Conservation (phyloP, 2,888 invertebrate genomes). For the Plagiodera versicolora region DNA sequence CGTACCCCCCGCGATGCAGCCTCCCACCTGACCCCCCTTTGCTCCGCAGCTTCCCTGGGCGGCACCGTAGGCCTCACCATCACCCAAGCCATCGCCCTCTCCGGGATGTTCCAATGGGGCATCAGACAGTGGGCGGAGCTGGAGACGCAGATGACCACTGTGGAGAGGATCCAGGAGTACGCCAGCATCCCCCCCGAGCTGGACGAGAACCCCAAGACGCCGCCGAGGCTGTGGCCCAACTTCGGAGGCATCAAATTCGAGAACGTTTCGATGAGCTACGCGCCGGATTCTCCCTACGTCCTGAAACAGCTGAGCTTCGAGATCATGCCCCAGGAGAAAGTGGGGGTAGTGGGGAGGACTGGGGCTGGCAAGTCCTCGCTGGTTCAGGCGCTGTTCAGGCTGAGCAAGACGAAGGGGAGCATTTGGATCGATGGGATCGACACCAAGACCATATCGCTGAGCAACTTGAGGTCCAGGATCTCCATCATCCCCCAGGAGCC, state of each 20-base stretch:
- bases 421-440: constrained; percentile 79
- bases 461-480: constrained; percentile 65
- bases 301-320: constrained; percentile 69
- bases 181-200: constrained; percentile 66
- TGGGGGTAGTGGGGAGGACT: constrained; percentile 79
- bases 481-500: constrained; percentile 88
- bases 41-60: constrained; percentile 48
- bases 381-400: constrained; percentile 76
- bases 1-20: constrained; percentile 59
- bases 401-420: constrained; percentile 74
- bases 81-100: constrained; percentile 50
- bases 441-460: constrained; percentile 68
- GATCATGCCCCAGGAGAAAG: constrained; percentile 69
- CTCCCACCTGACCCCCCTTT: too few relatives aligned
- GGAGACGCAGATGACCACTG: constrained; percentile 83
- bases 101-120: constrained; percentile 80
- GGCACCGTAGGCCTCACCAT: constrained; percentile 52
- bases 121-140: constrained; percentile 61
- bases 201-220: constrained; percentile 42
- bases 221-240: constrained; percentile 73
- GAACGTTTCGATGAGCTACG: constrained; percentile 71
- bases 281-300: constrained; percentile 69
- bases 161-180: constrained; percentile 86
- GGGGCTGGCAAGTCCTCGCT: constrained; percentile 81
- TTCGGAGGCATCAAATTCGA: constrained; percentile 69